These are phyloP conservation scores for Ceratoteleas bidentatus DNA, from an alignment of 1,140 invertebrate genomes.

Conservation along the genomic window DNA sequence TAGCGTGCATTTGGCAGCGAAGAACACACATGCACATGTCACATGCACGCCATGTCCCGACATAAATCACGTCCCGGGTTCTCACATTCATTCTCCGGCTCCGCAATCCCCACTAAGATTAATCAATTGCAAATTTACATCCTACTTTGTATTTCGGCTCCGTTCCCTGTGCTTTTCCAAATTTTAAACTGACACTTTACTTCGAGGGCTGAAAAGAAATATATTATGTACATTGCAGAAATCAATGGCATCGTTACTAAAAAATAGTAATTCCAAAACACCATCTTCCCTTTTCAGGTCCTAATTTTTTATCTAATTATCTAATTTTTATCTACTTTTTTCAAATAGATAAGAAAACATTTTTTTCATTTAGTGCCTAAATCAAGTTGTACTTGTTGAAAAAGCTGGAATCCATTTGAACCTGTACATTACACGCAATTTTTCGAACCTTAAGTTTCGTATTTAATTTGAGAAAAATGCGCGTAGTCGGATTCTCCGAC, in stretches of 20 bases:
- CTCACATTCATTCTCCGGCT: slow-evolving; percentile 37
- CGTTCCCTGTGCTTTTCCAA: neutral
- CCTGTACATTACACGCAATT: too few species aligned
- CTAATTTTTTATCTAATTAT: too few species aligned
- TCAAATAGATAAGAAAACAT: too few species aligned
- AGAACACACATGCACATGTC: slow-evolving; percentile 39
- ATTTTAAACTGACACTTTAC: neutral
- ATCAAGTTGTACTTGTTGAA: too few species aligned
- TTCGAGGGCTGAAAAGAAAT: neutral
- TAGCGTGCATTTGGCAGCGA: slow-evolving; percentile 39
- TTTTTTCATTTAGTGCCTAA: too few species aligned
- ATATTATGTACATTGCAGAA: too few species aligned
- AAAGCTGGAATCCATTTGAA: too few species aligned
- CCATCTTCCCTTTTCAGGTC: too few species aligned
- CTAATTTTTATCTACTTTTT: too few species aligned
- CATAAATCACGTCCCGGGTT: slow-evolving; percentile 31
- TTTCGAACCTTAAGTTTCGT: too few species aligned
- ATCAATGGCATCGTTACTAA: too few species aligned
- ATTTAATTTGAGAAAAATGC: neutral
- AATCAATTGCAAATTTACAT: slow-evolving; percentile 39
- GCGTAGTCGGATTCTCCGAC: neutral
- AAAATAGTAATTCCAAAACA: too few species aligned
- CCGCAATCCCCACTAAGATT: slow-evolving; percentile 15
- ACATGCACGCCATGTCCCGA: slow-evolving; percentile 36
- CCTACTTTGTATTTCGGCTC: neutral